These are phyloP conservation scores for Drosophila kanekoi DNA, from an alignment of 2,888 invertebrate genomes.

Conservation along the genomic window DNA sequence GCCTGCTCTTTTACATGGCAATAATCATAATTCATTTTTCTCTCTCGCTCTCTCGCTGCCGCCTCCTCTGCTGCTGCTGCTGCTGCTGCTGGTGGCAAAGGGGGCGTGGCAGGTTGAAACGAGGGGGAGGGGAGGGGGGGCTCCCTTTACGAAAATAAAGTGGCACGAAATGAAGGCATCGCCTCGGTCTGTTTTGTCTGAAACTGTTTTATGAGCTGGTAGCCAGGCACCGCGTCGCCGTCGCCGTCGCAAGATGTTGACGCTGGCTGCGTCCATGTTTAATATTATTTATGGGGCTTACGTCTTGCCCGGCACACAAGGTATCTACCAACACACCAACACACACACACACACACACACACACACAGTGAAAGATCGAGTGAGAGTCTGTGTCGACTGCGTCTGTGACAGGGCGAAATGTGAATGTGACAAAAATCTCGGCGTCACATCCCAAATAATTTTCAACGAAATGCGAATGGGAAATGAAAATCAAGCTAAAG, in stretches of 20 bases:
- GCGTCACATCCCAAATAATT: conserved; percentile 83
- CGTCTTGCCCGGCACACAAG: conserved; percentile 36
- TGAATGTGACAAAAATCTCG: conserved; percentile 68
- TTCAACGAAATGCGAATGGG: conserved; percentile 70
- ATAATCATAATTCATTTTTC: conserved; percentile 86
- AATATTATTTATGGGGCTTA: conserved; percentile 77
- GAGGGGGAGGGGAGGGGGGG: no score
- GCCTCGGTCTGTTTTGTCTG: conserved; percentile 26
- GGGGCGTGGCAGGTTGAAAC: conserved; percentile 52
- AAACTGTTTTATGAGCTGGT: conserved; percentile 25
- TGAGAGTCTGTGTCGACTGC: conserved; percentile 45
- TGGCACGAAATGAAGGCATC: conserved; percentile 65
- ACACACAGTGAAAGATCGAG: conserved; percentile 53
- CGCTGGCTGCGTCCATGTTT: conserved; percentile 71
- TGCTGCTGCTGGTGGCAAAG: conserved; percentile 8
- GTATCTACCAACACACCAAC: neutral
- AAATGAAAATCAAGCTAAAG: conserved; percentile 34
- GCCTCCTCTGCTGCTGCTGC: neutral
- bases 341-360: conserved; percentile 11
- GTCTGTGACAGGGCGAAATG: conserved; percentile 37
- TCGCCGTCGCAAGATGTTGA: conserved; percentile 51
- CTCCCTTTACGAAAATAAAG: conserved; percentile 56
- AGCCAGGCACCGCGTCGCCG: conserved; percentile 19
- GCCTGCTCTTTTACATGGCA: conserved; percentile 85
- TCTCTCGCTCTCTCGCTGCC: conserved; percentile 49